These are phyloP conservation scores for Ophraella communa DNA, from an alignment of 2,888 invertebrate genomes.

Conservation along the genomic window DNA sequence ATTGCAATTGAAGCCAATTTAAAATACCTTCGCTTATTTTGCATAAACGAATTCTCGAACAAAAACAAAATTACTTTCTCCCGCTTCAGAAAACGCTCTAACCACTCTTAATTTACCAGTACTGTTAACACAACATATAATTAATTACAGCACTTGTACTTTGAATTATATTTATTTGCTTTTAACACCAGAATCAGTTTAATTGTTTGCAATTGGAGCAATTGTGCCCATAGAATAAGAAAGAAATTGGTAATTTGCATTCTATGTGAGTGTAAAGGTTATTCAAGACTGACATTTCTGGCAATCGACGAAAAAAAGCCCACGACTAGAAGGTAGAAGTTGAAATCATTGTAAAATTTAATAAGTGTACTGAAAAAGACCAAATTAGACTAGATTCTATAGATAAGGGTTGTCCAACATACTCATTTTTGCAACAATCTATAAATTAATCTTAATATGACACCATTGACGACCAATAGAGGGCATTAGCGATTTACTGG, in stretches of 20 bases:
- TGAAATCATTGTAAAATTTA: too few relatives aligned
- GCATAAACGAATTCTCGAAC: background rate
- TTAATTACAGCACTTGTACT: background rate
- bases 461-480: too few relatives aligned
- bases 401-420: too few relatives aligned
- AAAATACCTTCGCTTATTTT: background rate
- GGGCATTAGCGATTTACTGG: too few relatives aligned
- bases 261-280: too few relatives aligned
- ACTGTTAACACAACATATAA: background rate
- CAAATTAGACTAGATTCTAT: too few relatives aligned
- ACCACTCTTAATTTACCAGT: background rate
- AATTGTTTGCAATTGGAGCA: background rate
- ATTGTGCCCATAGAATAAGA: background rate
- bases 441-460: too few relatives aligned
- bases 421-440: too few relatives aligned
- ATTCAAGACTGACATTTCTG: too few relatives aligned
- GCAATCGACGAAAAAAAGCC: too few relatives aligned
- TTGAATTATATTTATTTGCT: background rate
- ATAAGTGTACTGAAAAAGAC: too few relatives aligned
- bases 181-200: background rate
- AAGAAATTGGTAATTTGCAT: background rate
- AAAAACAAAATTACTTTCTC: background rate
- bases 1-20: background rate
- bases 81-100: background rate
- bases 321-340: too few relatives aligned